phyloP scores from a whole-genome alignment of 2,888 invertebrate species.

The Leistus spinibarbis region DNA sequence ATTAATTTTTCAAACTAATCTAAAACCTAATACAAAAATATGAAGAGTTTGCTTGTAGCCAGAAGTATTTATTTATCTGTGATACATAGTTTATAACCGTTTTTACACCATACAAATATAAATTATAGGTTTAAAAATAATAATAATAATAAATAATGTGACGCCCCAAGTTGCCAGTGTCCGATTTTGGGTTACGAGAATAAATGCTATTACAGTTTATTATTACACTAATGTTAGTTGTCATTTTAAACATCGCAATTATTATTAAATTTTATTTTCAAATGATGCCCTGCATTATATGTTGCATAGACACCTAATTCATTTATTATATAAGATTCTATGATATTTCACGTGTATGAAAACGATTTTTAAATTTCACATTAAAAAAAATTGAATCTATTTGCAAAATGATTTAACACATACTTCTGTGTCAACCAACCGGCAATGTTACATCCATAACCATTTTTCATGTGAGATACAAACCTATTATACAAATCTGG shows the following conservation, averaged over 20 bases:
- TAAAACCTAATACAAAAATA: not conserved
- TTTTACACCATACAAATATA: slow-evolving; percentile 37
- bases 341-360: no score
- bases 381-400: no score
- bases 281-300: no score
- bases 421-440: no score
- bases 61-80: slow-evolving; percentile 37
- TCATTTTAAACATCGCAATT: not conserved
- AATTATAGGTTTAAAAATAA: slow-evolving; percentile 36
- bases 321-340: no score
- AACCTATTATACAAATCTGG: no score
- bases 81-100: slow-evolving; percentile 38
- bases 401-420: no score
- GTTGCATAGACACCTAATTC: no score
- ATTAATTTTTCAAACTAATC: not conserved
- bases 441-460: no score
- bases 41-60: slow-evolving; percentile 16
- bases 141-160: slow-evolving; percentile 12
- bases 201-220: slow-evolving; percentile 37
- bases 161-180: slow-evolving; percentile 11
- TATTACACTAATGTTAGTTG: not conserved
- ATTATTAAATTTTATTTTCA: not conserved
- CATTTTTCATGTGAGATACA: no score
- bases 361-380: no score
- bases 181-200: slow-evolving; percentile 11